These are phyloP conservation scores for Ictalurus punctatus DNA, from an alignment of 2,113 vertebrate genomes.

Conservation along the genomic window DNA sequence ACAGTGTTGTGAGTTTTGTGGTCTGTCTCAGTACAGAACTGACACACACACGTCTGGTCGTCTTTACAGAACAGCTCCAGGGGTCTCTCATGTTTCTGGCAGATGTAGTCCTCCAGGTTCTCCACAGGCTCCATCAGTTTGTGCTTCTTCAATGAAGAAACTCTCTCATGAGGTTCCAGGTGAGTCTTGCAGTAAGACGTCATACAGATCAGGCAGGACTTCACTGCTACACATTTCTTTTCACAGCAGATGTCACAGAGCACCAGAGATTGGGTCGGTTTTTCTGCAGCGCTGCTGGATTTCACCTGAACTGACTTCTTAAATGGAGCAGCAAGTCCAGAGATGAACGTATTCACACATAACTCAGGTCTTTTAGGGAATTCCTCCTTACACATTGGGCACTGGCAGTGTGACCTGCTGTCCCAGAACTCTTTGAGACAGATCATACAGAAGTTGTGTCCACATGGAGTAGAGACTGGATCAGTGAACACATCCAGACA, in stretches of 20 bases:
- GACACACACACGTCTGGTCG: conserved; percentile 19
- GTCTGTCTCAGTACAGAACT: background rate
- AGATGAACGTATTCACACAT: conserved; percentile 31
- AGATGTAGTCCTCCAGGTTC: conserved; percentile 34
- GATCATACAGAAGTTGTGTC: too few species aligned
- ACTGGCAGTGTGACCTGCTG: conserved; percentile 30
- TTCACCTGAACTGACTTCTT: conserved; percentile 22
- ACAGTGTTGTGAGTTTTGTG: too few species aligned
- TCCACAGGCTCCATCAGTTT: conserved; percentile 21
- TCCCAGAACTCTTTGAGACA: conserved; percentile 6
- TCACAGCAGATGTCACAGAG: background rate
- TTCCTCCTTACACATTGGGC: conserved; percentile 17
- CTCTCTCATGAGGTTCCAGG: conserved; percentile 9
- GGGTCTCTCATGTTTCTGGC: conserved; percentile 34
- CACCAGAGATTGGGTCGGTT: background rate
- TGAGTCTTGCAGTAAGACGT: conserved; percentile 1
- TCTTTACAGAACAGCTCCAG: conserved; percentile 38
- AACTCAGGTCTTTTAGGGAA: background rate
- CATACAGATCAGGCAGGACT: conserved; percentile 28
- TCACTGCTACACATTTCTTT: background rate
- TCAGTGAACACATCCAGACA: background rate
- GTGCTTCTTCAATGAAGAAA: background rate
- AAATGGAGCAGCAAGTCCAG: conserved; percentile 8
- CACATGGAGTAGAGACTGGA: too few species aligned
- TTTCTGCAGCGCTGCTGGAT: background rate